A percentile compares a stretch with the other conserved stretches of the same genome.
These are phyloP conservation scores for Pegea sp. DNA, from an alignment of 23 tunicate genomes.

Conservation along the genomic window DNA sequence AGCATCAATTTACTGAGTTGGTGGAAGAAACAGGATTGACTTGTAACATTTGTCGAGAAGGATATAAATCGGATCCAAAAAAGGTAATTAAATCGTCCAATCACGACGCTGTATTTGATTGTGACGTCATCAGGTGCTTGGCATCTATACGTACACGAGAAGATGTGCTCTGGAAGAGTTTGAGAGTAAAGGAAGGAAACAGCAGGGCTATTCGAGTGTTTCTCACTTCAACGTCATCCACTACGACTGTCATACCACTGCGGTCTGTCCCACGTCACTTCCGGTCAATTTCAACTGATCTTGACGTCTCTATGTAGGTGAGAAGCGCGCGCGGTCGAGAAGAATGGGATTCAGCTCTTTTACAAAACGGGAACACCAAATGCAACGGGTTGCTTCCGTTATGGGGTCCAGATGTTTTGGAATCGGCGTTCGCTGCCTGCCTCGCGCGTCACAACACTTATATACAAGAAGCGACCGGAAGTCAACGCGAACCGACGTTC, in stretches of 20 bases:
- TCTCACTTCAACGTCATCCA: constrained; percentile 93
- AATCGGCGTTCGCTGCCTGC: constrained; percentile 79
- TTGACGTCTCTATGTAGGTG: constrained; percentile 10
- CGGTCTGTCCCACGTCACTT: too few species aligned
- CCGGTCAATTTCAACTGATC: too few species aligned
- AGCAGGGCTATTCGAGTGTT: constrained; percentile 76
- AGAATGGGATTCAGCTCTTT: constrained; percentile 95
- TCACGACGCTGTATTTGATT: not conserved
- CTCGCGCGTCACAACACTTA: constrained; percentile 95
- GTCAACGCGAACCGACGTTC: constrained; percentile 63
- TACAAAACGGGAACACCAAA: constrained; percentile 80
- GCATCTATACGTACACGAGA: constrained; percentile 69
- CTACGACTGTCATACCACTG: constrained; percentile 87
- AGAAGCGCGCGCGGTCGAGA: constrained; percentile 74
- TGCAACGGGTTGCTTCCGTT: constrained; percentile 90
- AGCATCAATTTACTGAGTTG: constrained; percentile 55
- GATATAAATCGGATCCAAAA: constrained; percentile 94
- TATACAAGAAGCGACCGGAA: constrained; percentile 76
- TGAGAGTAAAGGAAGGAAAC: constrained; percentile 53
- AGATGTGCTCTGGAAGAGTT: constrained; percentile 67
- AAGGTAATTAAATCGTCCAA: constrained; percentile 15
- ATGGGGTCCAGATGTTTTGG: constrained; percentile 98
- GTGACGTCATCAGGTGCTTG: constrained; percentile 19
- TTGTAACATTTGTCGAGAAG: constrained; percentile 93
- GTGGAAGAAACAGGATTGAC: constrained; percentile 81